Evolutionary conservation across 2,888 invertebrate species (phyloP).

Genomic region (Latheticus oryzae): DNA sequence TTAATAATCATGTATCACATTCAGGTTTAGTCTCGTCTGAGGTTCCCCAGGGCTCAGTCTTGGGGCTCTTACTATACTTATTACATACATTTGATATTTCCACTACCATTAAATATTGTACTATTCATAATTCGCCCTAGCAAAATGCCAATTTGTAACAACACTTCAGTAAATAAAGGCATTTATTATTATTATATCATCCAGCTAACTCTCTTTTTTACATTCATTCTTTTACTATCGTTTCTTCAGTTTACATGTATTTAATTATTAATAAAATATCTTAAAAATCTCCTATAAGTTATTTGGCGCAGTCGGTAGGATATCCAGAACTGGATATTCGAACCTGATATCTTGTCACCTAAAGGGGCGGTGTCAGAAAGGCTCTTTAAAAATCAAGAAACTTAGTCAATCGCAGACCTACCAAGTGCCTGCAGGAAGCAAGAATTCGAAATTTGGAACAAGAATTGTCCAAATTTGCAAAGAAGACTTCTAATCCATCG

Average conservation of each 20-base stretch:
- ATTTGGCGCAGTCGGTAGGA: slow-evolving; percentile 4
- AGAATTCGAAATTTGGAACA: slow-evolving; percentile 2
- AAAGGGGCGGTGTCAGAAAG: not conserved
- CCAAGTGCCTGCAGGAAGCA: not conserved
- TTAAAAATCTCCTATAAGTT: not conserved
- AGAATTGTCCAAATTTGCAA: not conserved
- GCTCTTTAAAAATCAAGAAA: slow-evolving; percentile 4
- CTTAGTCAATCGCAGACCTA: slow-evolving; percentile 1
- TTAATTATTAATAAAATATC: not conserved
- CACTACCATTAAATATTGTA: not conserved
- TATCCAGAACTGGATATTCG: not conserved
- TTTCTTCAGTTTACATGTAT: too few species aligned
- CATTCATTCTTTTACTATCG: too few species aligned
- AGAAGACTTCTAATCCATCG: too few species aligned
- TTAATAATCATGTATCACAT: not conserved
- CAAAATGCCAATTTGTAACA: too few species aligned
- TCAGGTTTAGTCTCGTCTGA: not conserved
- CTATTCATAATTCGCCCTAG: too few species aligned
- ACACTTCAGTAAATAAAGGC: too few species aligned
- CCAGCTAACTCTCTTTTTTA: too few species aligned
- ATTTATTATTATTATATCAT: too few species aligned
- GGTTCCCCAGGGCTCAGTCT: slow-evolving; percentile 7
- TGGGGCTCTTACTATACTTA: not conserved
- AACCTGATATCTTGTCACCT: not conserved
- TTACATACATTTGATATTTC: slow-evolving; percentile 4